Conservation (phyloP, 2,888 invertebrate genomes). For the Tupiocoris notatus region DNA sequence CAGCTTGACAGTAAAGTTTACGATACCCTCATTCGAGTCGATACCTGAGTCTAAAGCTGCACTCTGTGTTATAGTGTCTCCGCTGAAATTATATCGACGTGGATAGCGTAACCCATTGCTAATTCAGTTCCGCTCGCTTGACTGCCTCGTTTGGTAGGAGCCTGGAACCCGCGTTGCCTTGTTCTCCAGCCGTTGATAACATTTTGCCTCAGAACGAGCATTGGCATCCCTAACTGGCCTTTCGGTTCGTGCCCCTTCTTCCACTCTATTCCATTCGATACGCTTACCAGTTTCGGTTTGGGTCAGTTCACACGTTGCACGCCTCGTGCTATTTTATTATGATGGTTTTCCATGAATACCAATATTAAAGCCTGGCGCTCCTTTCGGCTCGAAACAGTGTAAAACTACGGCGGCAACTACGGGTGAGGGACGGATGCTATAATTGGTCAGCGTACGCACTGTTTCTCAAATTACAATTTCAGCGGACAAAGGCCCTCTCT, state of each 20-base stretch:
- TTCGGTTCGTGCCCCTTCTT: not conserved
- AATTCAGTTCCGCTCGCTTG: not conserved
- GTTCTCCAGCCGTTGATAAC: not conserved
- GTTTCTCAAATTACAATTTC: too few relatives aligned
- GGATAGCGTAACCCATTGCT: not conserved
- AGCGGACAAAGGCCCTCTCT: too few relatives aligned
- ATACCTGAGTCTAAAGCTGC: too few relatives aligned
- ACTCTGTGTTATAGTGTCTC: not conserved
- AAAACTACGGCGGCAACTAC: too few relatives aligned
- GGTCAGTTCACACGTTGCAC: not conserved
- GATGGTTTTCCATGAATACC: not conserved
- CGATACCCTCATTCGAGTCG: too few relatives aligned
- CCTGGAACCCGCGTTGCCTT: not conserved
- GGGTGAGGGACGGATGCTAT: too few relatives aligned
- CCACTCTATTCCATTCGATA: not conserved
- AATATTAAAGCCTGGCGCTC: not conserved
- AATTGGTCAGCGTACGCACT: too few relatives aligned
- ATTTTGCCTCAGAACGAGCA: not conserved
- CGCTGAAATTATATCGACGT: not conserved
- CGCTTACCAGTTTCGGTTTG: not conserved
- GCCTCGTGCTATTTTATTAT: not conserved
- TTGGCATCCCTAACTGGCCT: not conserved
- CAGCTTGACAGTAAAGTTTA: too few relatives aligned
- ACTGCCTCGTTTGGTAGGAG: not conserved
- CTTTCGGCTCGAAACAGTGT: not conserved